These are phyloP conservation scores for Artibeus lituratus DNA, from an alignment of 2,797 vertebrate species.

Conservation along the genomic window DNA sequence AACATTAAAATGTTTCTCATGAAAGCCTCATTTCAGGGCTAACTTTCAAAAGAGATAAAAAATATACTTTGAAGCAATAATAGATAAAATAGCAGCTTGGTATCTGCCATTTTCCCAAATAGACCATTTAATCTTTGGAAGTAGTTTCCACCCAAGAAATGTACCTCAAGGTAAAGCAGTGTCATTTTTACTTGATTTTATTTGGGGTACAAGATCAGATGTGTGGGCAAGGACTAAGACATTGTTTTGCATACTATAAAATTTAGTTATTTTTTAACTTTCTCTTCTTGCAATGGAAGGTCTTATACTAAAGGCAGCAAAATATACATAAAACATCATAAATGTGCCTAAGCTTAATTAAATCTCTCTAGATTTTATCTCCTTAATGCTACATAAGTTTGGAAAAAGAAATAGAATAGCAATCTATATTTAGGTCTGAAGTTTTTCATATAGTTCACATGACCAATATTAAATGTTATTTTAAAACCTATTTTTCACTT, in stretches of 20 bases:
- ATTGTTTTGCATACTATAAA: background rate
- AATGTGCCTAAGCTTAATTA: background rate
- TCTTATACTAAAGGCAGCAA: background rate
- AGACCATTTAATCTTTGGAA: conserved; percentile 1
- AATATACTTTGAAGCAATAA: background rate
- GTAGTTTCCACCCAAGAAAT: background rate
- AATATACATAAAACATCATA: background rate
- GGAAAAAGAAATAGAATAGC: background rate
- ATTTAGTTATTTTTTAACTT: background rate
- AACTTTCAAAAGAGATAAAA: conserved; percentile 32
- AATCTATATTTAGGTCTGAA: background rate
- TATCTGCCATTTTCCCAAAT: conserved; percentile 20
- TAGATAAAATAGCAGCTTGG: background rate
- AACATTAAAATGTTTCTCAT: conserved; percentile 3
- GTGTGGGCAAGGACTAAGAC: background rate
- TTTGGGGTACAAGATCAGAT: background rate
- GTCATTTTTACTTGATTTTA: conserved; percentile 12
- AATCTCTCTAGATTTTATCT: background rate
- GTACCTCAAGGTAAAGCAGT: background rate
- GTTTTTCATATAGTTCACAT: background rate
- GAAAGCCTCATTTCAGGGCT: background rate
- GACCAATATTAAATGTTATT: background rate
- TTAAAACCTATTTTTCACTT: background rate
- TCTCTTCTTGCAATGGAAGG: background rate
- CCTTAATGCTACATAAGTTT: background rate